Evolutionary conservation across 2,888 invertebrate genomes (phyloP), one percentile per base, ranked within the genome.

Genomic region (Troides helena): DNA sequence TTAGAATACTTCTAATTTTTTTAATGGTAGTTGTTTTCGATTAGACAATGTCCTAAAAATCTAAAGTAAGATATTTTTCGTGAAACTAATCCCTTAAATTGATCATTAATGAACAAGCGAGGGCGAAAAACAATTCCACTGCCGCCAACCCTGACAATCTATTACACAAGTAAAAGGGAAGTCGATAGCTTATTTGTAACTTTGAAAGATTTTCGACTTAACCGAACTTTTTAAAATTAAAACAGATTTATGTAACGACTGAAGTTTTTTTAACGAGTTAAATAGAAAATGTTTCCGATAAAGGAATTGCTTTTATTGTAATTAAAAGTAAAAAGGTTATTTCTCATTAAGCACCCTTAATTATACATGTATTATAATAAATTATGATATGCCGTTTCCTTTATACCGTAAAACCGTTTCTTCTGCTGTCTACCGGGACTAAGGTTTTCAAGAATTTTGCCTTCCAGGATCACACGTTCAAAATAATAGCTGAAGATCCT

Each of bases 171-270:
- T 69, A 65, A 69, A 65, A 69, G 62, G 36, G 65, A 61, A 69
- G 56, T 56, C 65, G 61, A 61, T 61, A 23, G 60, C 61, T 69
- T 69, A 65, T 65, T 69, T 30, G 69, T 14, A 65, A 65, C 65
- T 69, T 46, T 12, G 62, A 62, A 69, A 65, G 30, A 69, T 65
- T 69, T 65, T 65, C 62, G 57, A 46, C 46, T 46, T 69, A 65
- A 65, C 69, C 23, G 69, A 69, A 69, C 61, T 65, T 65, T 39
- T 57, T 62, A 36, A 69, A 69, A 65, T 69, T 69, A 65, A 69
- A 57, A 58, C 58, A 62, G 62, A 69, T 65, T 69, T 69, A 69
- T 62, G 62, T 57, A 69, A 69, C 62, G 62, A 65, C 69, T 65
- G 58, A 69, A 69, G 61, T 65, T 69, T 62, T 62, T n/a, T 58